Evolutionary conservation across 1,140 invertebrate species (phyloP).

Genomic region (Drosophila fuyamai): DNA sequence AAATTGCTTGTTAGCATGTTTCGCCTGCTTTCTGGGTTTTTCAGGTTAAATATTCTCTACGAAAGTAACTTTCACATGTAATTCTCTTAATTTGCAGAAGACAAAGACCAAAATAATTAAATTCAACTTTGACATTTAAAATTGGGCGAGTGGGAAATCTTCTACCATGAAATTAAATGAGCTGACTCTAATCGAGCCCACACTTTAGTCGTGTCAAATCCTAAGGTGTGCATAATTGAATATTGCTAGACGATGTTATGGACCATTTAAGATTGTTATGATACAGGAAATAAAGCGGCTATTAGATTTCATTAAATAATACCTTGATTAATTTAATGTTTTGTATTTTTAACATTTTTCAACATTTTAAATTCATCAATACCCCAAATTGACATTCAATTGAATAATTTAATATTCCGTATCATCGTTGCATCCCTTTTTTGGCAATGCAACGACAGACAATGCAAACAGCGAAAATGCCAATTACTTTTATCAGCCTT

Average conservation of each 20-base stretch:
- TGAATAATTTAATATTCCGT: constrained; percentile 16
- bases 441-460: constrained; percentile 8
- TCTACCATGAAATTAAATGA: constrained; percentile 39
- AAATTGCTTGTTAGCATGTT: constrained; percentile 70
- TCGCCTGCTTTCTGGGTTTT: constrained; percentile 34
- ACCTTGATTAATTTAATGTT: no score
- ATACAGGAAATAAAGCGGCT: not conserved
- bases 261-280: not conserved
- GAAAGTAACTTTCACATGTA: constrained; percentile 52
- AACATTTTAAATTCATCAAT: not conserved
- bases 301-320: no score
- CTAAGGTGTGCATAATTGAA: constrained; percentile 23
- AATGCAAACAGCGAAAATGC: constrained; percentile 32
- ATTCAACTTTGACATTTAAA: constrained; percentile 65
- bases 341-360: not conserved
- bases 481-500: constrained; percentile 41
- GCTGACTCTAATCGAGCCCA: constrained; percentile 22
- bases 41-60: constrained; percentile 35
- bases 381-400: not conserved
- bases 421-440: not conserved
- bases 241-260: constrained; percentile 15
- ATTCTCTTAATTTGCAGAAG: constrained; percentile 15
- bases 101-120: constrained; percentile 8
- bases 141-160: constrained; percentile 36
- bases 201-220: constrained; percentile 1